Conservation (phyloP, 2,888 invertebrate genomes). For the Drosophila macrospina region DNA sequence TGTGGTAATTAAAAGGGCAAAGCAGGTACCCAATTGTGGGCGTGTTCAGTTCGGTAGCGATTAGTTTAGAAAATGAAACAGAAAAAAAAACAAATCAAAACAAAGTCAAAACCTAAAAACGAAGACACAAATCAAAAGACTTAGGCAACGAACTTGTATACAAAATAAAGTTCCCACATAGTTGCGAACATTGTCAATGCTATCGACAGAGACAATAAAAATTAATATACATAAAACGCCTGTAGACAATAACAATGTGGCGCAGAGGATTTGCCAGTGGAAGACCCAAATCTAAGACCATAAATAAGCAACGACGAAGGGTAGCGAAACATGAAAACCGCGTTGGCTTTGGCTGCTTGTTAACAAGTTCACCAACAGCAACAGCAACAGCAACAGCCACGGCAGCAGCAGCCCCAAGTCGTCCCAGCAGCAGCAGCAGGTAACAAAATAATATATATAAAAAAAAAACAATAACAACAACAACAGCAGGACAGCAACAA, state of each 20-base stretch:
- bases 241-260: conserved; percentile 26
- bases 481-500: conserved; percentile 12
- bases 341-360: conserved; percentile 70
- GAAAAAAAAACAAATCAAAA: no score
- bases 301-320: conserved; percentile 66
- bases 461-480: conserved; percentile 23
- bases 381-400: conserved; percentile 7
- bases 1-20: conserved; percentile 80
- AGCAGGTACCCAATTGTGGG: conserved; percentile 69
- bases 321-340: conserved; percentile 65
- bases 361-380: conserved; percentile 75
- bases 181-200: conserved; percentile 68
- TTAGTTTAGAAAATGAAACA: conserved; percentile 56
- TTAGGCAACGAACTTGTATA: conserved; percentile 65
- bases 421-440: conserved; percentile 51
- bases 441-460: conserved; percentile 37
- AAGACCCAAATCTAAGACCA: conserved; percentile 76
- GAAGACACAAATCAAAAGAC: conserved; percentile 67
- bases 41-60: conserved; percentile 71
- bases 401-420: conserved; percentile 8
- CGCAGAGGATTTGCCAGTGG: conserved; percentile 29
- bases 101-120: no score
- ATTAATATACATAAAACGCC: conserved; percentile 76
- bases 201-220: conserved; percentile 72
- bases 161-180: conserved; percentile 68